Percentiles rank a stretch among this genome's conserved stretches.
These are phyloP conservation scores for Peromyscus attwateri DNA, from an alignment of 2,797 vertebrate species.

Conservation along the genomic window DNA sequence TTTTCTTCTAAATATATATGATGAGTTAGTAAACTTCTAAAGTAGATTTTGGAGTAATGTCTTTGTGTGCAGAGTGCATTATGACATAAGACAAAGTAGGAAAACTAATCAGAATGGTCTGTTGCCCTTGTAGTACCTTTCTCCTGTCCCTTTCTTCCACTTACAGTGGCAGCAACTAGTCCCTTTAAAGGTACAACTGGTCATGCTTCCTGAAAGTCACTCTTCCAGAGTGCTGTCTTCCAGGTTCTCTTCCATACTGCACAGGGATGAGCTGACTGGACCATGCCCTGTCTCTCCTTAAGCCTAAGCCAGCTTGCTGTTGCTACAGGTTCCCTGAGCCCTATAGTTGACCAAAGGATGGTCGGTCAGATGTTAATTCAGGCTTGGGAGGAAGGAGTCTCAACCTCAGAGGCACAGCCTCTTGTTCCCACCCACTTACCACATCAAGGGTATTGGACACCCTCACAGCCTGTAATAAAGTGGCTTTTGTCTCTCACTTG, in stretches of 20 bases:
- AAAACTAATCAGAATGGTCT: neutral
- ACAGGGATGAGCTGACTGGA: too few species aligned
- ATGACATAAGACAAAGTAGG: neutral
- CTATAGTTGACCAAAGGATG: neutral
- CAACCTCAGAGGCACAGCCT: neutral
- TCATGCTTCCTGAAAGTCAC: fast-evolving
- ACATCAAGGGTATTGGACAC: neutral
- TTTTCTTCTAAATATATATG: neutral
- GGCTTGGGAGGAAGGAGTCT: neutral
- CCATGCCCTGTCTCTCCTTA: neutral
- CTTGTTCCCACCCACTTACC: neutral
- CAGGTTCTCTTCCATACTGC: neutral
- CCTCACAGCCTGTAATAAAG: neutral
- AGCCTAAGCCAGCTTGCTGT: neutral
- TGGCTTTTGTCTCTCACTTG: neutral
- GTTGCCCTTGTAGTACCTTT: neutral
- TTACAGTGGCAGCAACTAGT: neutral
- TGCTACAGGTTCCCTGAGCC: neutral
- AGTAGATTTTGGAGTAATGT: slow-evolving; percentile 14
- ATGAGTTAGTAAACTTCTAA: slow-evolving; percentile 12
- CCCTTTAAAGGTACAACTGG: too few species aligned
- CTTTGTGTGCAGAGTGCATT: neutral
- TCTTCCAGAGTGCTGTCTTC: neutral
- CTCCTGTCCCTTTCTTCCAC: too few species aligned
- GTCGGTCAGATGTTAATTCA: neutral